Base-by-base conservation (phyloP, 1,140 invertebrate genomes). In the Calliphora vicina region DNA sequence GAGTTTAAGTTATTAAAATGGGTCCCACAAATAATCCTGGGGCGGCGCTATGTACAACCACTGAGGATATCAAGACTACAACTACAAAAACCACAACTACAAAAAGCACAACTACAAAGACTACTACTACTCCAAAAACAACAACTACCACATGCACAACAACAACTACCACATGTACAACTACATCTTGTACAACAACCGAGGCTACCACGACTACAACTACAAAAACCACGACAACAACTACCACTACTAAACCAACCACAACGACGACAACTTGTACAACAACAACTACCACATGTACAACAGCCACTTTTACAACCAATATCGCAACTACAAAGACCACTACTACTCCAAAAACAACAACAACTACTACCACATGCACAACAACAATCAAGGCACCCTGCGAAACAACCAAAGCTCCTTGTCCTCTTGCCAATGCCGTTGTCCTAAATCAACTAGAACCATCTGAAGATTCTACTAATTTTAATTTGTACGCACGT, bases 241-340 rank as follows among this genome's bases (percentile, higher is more conserved):
- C 29, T 61, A 82, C 83, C 15, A 57, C 85, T 35, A 71, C 42
- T 12, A 84, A 80, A n/a, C 27, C 73, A 17, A 82, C 71, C 13
- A 29, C 29, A 13, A 25, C 35, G 20, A 80, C 78, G 0, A 81
- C 45, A 45, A n/a, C n/a, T n/a, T n/a, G n/a, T n/a, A 67, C 61
- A 20, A 67, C 61, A 5, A 67, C 61, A 0, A 23, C 61, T 12
- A 67, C 50, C 1, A 61, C 35, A 8, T 35, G 35, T 5, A 8
- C 35, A 35, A 35, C 61, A 10, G 45, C 29, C 83, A 0, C 61
- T 25, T 12, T 6, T 5, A 67, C 72, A 17, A 74, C 71, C 0
- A 15, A 5, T 0, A 35, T 8, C 6, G 10, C 9, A 5, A 57
- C 50, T 1, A 57, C 50, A 17, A 57, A 17, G 8, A 57, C 50